Percentiles rank a stretch among this genome's conserved stretches.
These are phyloP conservation scores for Zaprionus africanus DNA, from an alignment of 1,140 invertebrate species.

Conservation along the genomic window DNA sequence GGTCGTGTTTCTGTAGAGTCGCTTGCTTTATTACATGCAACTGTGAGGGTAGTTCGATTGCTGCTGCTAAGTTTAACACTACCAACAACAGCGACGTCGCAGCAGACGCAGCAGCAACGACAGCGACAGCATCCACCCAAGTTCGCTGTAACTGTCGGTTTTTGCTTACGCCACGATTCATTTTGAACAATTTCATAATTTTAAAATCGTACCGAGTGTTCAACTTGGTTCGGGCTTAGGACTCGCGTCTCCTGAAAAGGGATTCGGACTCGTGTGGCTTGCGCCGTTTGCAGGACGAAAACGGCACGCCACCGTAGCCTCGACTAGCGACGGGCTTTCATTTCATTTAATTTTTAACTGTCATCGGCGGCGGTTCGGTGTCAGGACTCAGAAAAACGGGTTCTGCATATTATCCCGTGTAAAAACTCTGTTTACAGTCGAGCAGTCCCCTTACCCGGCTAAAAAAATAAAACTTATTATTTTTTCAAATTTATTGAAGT, in stretches of 20 bases:
- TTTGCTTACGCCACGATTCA: constrained; percentile 65
- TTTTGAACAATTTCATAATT: constrained; percentile 81
- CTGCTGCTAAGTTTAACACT: constrained; percentile 42
- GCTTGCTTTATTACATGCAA: constrained; percentile 11
- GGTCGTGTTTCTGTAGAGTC: constrained; percentile 6
- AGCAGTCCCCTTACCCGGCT: constrained; percentile 11
- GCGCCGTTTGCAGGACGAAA: constrained; percentile 23
- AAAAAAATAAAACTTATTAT: background rate
- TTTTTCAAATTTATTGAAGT: constrained; percentile 10
- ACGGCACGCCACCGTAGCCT: constrained; percentile 32
- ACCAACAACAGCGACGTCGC: constrained; percentile 42
- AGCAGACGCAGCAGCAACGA: constrained; percentile 31
- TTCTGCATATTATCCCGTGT: background rate
- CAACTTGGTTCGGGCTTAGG: constrained; percentile 40
- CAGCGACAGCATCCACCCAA: constrained; percentile 52
- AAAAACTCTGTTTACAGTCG: background rate
- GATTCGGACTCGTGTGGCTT: constrained; percentile 46
- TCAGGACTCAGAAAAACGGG: background rate
- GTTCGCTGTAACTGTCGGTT: constrained; percentile 27
- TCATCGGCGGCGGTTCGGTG: constrained; percentile 71
- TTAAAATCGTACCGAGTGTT: constrained; percentile 73
- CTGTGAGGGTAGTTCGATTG: constrained; percentile 36
- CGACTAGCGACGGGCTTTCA: constrained; percentile 45
- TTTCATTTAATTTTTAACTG: constrained; percentile 84
- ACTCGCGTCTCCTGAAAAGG: constrained; percentile 37